These are phyloP conservation scores for Lipotes vexillifer DNA, from an alignment of 2,113 vertebrate genomes.

Conservation along the genomic window DNA sequence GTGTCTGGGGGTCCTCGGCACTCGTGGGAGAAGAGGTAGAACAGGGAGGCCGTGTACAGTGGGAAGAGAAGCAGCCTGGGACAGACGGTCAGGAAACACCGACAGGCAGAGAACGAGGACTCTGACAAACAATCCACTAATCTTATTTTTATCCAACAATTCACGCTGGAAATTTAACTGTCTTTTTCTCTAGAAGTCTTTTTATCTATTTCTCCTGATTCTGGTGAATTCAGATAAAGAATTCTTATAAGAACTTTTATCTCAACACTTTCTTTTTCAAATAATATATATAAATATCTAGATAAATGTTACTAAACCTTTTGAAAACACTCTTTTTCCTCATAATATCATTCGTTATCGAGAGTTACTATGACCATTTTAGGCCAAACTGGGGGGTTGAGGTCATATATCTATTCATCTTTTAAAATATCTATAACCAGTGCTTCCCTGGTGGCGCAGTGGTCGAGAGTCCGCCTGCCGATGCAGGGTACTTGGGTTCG, in stretches of 20 bases:
- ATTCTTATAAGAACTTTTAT: neutral
- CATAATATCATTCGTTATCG: neutral
- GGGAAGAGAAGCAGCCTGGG: neutral
- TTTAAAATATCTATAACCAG: slow-evolving; percentile 8
- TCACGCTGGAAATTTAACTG: neutral
- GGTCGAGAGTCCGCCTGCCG: too few species aligned
- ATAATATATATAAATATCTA: neutral
- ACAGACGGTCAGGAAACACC: neutral
- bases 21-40: neutral
- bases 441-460: too few species aligned
- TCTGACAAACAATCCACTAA: neutral
- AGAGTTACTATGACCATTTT: neutral
- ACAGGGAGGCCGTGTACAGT: neutral
- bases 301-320: neutral
- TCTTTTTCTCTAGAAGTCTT: neutral
- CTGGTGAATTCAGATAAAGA: neutral
- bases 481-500: too few species aligned
- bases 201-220: neutral
- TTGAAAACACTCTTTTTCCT: neutral
- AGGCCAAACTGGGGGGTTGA: neutral
- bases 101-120: neutral
- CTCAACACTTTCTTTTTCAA: neutral
- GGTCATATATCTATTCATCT: neutral
- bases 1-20: neutral
- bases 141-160: neutral